These are phyloP conservation scores for Mythimna lalbum DNA, from an alignment of 2,888 invertebrate species.

Conservation along the genomic window DNA sequence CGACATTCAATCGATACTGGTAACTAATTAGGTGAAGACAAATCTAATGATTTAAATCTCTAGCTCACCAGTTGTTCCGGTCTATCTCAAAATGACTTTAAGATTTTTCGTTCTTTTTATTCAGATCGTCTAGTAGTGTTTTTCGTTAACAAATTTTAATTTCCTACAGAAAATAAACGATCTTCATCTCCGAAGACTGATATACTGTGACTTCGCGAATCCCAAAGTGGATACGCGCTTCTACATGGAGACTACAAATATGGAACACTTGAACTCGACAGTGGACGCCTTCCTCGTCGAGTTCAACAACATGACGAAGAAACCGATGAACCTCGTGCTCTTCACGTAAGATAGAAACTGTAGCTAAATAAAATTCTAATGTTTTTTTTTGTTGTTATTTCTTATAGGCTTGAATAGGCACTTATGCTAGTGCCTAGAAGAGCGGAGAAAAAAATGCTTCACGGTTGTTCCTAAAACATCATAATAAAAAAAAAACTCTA, in stretches of 20 bases:
- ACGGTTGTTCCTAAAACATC: too few species aligned
- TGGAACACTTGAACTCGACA: constrained; percentile 94
- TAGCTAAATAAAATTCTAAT: too few species aligned
- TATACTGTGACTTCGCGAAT: constrained; percentile 99
- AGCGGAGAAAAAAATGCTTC: too few species aligned
- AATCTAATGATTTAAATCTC: background rate
- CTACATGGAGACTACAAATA: constrained; percentile 96
- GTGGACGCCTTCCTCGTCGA: constrained; percentile 97
- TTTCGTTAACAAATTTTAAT: constrained; percentile 31
- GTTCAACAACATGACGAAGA: constrained; percentile 98
- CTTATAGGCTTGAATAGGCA: too few species aligned
- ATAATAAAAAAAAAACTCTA: too few species aligned
- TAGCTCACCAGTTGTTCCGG: background rate
- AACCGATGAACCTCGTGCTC: constrained; percentile 98
- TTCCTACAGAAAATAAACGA: constrained; percentile 92
- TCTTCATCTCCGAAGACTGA: constrained; percentile 94
- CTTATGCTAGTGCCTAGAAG: too few species aligned
- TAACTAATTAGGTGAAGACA: background rate
- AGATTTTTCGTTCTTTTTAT: background rate
- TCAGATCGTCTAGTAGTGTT: background rate
- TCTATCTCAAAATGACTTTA: too few species aligned
- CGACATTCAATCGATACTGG: too few species aligned
- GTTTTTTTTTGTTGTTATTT: too few species aligned
- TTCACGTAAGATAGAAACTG: constrained; percentile 91
- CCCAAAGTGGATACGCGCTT: constrained; percentile 97